Evolutionary conservation across 1,140 invertebrate genomes (phyloP), one percentile per base, ranked within the genome.

Genomic region (Orchestia grillus): DNA sequence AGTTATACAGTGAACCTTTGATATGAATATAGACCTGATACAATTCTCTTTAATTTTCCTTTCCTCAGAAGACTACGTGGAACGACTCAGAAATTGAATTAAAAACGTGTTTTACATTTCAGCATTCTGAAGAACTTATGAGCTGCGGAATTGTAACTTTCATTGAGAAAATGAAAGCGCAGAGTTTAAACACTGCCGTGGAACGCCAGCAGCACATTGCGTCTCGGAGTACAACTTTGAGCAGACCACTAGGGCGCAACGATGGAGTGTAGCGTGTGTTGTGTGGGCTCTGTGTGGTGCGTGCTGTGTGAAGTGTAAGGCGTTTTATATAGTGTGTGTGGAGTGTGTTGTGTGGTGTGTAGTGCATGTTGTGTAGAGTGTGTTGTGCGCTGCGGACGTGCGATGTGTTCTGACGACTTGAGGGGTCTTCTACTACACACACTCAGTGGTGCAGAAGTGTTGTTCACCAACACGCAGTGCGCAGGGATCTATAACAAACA

Each of bases 1-100:
- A 94, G 92, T 45, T 45, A 47, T 94, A 94, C 8, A 94, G 41
- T 94, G 44, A 94, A 94, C 92, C 92, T 94, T 94, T 94, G 92
- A 94, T 94, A 94, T 94, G 44, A 94, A 94, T 94, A 94, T 94
- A 47, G 88, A 90, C 88, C 41, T 90, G 28, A 90, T 90, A 90
- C 42, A 42, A 36, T 36, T 77, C 28, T 77, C 36, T 77, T 36
- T 77, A 77, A 77, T 28, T 36, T 36, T n/a, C n/a, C n/a, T 36
- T 77, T 77, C 11, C 62, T 77, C 36, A 8, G 62, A 36, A 36
- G 15, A 77, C 62, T 1, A 77, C 62, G 28, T 1, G 11, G 62
- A 77, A 77, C 28, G 62, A 77, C 11, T 36, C 11, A 77, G 62
- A 23, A 36, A 77, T 28, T 77, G 1, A 77, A 77, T 15, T 77